A percentile compares a stretch with the other conserved stretches of the same genome.
Conservation (phyloP, 53 echinoderm and acorn worm species). For the Antedon mediterranea region DNA sequence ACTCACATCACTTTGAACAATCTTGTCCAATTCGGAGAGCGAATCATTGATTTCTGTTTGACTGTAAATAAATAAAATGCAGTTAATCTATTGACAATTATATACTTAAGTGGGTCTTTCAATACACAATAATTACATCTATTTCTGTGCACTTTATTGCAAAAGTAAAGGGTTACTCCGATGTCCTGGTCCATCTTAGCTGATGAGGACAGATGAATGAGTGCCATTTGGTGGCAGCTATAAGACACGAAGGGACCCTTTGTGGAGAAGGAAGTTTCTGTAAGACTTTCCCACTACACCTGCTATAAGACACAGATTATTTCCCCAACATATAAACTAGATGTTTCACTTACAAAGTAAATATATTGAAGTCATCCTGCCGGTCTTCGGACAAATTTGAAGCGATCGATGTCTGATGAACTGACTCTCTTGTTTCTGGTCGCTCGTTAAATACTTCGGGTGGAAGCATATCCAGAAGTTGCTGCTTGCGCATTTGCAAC, state of each 20-base stretch:
- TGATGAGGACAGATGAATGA: no score
- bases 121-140: no score
- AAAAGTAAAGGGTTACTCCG: no score
- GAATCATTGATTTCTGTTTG: background rate
- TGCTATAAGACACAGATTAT: no score
- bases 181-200: no score
- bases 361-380: constrained; percentile 21
- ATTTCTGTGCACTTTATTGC: no score
- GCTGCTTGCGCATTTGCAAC: constrained; percentile 60
- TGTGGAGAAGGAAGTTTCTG: no score
- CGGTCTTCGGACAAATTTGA: constrained; percentile 60
- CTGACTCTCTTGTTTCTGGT: constrained; percentile 55
- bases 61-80: background rate
- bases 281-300: constrained; percentile 9
- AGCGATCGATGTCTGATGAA: constrained; percentile 72
- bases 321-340: constrained; percentile 11
- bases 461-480: constrained; percentile 73
- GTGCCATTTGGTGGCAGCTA: no score
- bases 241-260: no score
- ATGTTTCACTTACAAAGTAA: constrained; percentile 16
- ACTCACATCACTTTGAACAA: background rate
- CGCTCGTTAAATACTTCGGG: constrained; percentile 52
- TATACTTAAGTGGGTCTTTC: no score
- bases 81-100: no score
- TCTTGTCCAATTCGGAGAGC: background rate